Evolutionary conservation across 1,140 invertebrate species (phyloP), one percentile per base, ranked within the genome.

Genomic region (Euglossa dilemma): DNA sequence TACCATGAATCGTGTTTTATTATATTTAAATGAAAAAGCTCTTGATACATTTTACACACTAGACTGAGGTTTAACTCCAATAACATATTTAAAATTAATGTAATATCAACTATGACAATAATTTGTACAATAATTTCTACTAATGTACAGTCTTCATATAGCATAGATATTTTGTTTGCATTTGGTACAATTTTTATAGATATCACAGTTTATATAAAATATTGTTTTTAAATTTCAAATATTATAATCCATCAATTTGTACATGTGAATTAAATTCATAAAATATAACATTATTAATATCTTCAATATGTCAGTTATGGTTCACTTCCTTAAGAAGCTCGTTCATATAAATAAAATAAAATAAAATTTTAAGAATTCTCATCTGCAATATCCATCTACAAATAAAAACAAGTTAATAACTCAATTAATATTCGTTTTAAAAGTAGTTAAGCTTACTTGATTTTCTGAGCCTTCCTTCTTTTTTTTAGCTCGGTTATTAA

Each of bases 21-120:
- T 70, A 36, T 57, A 56, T 43, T 69, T 57, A 36, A 69, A 78
- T 80, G 89, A 93, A 73, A 92, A 90, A 87, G 87, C 91, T 47
- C 18, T 90, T 59, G 87, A 90, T 77, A 72, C 73, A 36, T 82
- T 92, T 67, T 87, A 92, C 75, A 69, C 84, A 23, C 52, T 86
- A n/a, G 43, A 83, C 47, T n/a, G 57, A 85, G n/a, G 23, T 71
- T 57, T 80, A 54, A 73, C 14, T 54, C 14, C 25, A 50, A 18
- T 43, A 57, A 28, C 14, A 52, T 59, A 78, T 11, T n/a, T 54
- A 20, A 47, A 25, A n/a, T 67, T 54, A 16, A 50, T 79, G 5
- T 56, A 28, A 52, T 25, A 69, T 11, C 11, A 56, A 59, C 59
- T 43, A 28, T 63, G 63, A 73, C 4, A 45, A 28, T 20, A 25